Conservation (phyloP, 2,888 invertebrate species). For the Xestia c-nigrum region DNA sequence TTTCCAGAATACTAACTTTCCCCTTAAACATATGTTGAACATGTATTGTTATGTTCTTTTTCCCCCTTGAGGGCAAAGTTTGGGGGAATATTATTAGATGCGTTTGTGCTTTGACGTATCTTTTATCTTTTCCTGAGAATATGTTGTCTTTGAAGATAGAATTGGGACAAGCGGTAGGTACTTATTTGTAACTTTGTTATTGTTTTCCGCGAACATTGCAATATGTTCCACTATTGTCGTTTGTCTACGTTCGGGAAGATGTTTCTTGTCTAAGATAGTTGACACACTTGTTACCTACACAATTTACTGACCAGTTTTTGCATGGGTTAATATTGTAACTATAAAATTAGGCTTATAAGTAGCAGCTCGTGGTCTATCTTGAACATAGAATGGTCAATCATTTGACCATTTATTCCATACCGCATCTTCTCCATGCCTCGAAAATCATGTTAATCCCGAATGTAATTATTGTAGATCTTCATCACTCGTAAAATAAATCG, state of each 20-base stretch:
- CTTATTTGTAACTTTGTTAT: slow-evolving; percentile 8
- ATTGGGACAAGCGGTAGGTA: slow-evolving; percentile 13
- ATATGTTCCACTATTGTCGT: neutral
- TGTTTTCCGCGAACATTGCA: neutral
- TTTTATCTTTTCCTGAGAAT: slow-evolving; percentile 28
- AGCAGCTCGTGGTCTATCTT: neutral
- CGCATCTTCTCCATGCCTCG: too few relatives aligned
- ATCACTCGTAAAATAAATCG: too few relatives aligned
- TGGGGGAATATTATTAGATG: slow-evolving; percentile 41
- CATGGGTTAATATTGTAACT: neutral
- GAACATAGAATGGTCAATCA: too few relatives aligned
- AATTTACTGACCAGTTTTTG: neutral
- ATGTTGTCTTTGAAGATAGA: slow-evolving; percentile 14
- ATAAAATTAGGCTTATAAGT: too few relatives aligned
- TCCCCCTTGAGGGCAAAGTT: slow-evolving; percentile 9
- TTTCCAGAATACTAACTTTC: slow-evolving; percentile 42
- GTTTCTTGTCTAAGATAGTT: neutral
- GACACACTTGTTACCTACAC: neutral
- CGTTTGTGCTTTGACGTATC: slow-evolving; percentile 38
- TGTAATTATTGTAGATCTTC: too few relatives aligned
- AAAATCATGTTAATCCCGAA: neutral
- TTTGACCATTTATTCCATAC: too few relatives aligned
- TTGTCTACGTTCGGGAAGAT: neutral
- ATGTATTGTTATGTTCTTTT: slow-evolving; percentile 45
- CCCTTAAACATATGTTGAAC: slow-evolving; percentile 38